Percentiles rank a stretch among this genome's conserved stretches.
These are phyloP conservation scores for Stichopus horrens DNA, from an alignment of 53 echinoderm and acorn worm genomes.

Conservation along the genomic window DNA sequence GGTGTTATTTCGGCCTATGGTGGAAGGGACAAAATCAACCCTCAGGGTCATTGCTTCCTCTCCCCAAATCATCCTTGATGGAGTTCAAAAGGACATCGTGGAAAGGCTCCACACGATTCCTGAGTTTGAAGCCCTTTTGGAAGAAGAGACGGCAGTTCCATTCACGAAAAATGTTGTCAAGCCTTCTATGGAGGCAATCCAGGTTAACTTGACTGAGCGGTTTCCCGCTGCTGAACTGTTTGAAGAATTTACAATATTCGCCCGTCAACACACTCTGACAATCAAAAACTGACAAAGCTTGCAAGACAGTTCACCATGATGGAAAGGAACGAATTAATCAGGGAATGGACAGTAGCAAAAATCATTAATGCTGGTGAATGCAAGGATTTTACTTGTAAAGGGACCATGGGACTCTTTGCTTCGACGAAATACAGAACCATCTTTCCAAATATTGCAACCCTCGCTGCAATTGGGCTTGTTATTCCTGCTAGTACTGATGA, in stretches of 20 bases:
- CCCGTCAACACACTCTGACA: neutral
- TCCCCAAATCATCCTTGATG: slow-evolving; percentile 1
- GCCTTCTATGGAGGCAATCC: slow-evolving; percentile 22
- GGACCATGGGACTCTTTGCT: neutral
- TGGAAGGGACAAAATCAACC: slow-evolving; percentile 30
- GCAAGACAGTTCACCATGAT: neutral
- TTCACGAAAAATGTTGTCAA: neutral
- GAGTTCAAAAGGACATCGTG: neutral
- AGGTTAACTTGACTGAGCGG: neutral
- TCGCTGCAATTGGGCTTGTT: slow-evolving; percentile 35
- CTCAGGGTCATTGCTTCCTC: neutral
- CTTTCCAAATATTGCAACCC: neutral
- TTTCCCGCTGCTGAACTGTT: slow-evolving; percentile 16
- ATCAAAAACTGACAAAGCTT: neutral
- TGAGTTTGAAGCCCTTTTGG: neutral
- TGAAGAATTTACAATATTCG: neutral
- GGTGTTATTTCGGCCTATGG: too few relatives aligned
- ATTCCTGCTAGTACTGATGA: slow-evolving; percentile 10
- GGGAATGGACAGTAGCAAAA: slow-evolving; percentile 4
- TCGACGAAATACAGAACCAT: slow-evolving; percentile 6
- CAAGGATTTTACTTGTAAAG: slow-evolving; percentile 8
- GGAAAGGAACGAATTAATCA: neutral
- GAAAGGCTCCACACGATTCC: neutral
- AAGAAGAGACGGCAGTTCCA: slow-evolving; percentile 18
- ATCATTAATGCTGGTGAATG: neutral